Conservation (phyloP, 2,113 vertebrate genomes). For the human (Homo sapiens) region GRCh38 chr11:83128001-83128500, state of each 20-base stretch:
- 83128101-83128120: background rate
- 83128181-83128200: slow-evolving; percentile 24
- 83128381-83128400: background rate
- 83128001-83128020: background rate
- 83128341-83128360: background rate
- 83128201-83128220: background rate
- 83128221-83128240: background rate
- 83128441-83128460: background rate
- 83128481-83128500: background rate
- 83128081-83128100: background rate
- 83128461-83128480: background rate
- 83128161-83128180: background rate
- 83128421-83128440: background rate
- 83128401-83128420: background rate
- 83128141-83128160: background rate
- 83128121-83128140: background rate
- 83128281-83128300: background rate
- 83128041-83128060: background rate
- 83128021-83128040: background rate
- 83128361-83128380: background rate
- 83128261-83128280: background rate
- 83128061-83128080: background rate
- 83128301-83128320: background rate
- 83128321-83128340: background rate
- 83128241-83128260: background rate